Base-by-base conservation (phyloP, 2,797 vertebrate species). In the Onychomys torridus region DNA sequence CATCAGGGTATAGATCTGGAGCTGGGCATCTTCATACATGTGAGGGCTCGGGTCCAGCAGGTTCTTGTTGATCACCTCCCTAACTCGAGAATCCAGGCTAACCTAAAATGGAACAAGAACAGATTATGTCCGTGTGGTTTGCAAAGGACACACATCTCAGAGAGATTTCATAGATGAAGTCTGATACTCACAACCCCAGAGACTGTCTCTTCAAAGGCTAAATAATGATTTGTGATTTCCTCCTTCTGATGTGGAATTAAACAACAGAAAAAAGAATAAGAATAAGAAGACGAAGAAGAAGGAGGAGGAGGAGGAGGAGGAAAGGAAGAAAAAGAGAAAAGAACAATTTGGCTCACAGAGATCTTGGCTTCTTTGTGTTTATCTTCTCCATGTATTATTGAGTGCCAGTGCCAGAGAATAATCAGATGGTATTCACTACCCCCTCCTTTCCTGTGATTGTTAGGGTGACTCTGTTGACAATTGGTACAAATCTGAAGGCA, bases 1-100 rank as follows among this genome's bases (percentile, higher is more conserved):
- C 99, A 99, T 99, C 98, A 99, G 98, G 69, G 99, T 99, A 98
- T 99, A 99, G 98, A 99, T 99, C 98, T 99, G 99, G 95, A 99
- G 99, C 97, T 99, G 99, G 61, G 99, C 99, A 95, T 99, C 99
- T 98, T 99, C 99, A 73, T 99, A 99, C 99, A 99, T 99, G 97
- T 99, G 98, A 98, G 99, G 99, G 97, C 98, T 99, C 95, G 99
- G 99, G 97, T 99, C 99, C 61, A 99, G 95, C 98, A 99, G 98
- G 97, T 98, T 99, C 98, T 98, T 99, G 98, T 99, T 99, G 98
- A 99, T 99, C 98, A 99, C 99, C 98, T 99, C 99, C 98, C 99
- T 99, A 96, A 99, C 99, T 91, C 99, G 99, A 73, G 99, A 99
- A 98, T 99, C 99, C 97, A 99, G 99, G 98, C 99, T 99, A 98